A percentile compares a stretch with the other conserved stretches of the same genome.
Conservation (phyloP, 2,113 vertebrate genomes). For the Ranitomeya variabilis region DNA sequence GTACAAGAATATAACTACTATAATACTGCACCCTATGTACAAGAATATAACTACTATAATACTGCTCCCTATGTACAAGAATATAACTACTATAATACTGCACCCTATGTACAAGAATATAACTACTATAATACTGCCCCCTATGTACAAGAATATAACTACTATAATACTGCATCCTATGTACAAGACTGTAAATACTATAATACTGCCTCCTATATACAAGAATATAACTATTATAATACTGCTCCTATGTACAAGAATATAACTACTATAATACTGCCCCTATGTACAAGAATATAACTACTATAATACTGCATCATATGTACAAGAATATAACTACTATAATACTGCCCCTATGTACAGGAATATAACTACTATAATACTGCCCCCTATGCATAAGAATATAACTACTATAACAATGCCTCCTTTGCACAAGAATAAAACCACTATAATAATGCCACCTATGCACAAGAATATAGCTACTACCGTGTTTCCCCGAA, state of each 20-base stretch:
- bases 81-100: background rate
- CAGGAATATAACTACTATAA: background rate
- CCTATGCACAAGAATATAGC: too few species aligned
- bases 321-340: too few species aligned
- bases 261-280: too few species aligned
- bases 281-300: background rate
- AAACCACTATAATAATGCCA: too few species aligned
- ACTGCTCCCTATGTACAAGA: too few species aligned
- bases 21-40: background rate
- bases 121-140: background rate
- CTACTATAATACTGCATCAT: background rate
- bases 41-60: too few species aligned
- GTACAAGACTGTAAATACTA: background rate
- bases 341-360: too few species aligned
- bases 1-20: background rate
- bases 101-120: background rate
- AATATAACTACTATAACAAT: too few species aligned
- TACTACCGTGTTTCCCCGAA: too few species aligned
- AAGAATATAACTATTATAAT: background rate
- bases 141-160: constrained; percentile 8
- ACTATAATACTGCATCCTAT: background rate
- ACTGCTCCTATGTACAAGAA: too few species aligned
- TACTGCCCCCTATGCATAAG: too few species aligned
- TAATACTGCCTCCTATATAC: background rate
- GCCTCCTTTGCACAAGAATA: too few species aligned